These are phyloP conservation scores for Scaptomyza tumidula DNA, from an alignment of 2,888 invertebrate genomes.

Conservation along the genomic window DNA sequence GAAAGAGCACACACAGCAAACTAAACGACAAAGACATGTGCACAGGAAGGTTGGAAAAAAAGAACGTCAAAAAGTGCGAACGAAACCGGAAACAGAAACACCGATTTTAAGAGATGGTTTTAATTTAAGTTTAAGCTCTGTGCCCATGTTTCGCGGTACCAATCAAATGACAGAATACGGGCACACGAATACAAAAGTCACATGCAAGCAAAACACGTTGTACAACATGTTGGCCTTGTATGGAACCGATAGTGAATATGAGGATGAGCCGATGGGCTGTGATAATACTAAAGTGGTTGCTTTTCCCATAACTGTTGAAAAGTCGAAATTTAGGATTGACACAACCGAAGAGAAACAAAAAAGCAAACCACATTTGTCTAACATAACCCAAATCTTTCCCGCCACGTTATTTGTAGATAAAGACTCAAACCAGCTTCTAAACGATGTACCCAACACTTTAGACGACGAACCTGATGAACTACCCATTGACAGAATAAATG, in stretches of 20 bases:
- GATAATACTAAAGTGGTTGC: background rate
- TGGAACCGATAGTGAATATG: conserved; percentile 77
- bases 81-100: background rate
- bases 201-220: conserved; percentile 63
- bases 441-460: conserved; percentile 31
- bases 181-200: conserved; percentile 51
- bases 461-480: conserved; percentile 74
- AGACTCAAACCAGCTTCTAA: background rate
- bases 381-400: background rate
- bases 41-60: conserved; percentile 1
- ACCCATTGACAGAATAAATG: conserved; percentile 60
- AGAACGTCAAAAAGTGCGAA: background rate
- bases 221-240: conserved; percentile 80
- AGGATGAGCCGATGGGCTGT: conserved; percentile 15
- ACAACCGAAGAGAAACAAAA: background rate
- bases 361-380: background rate
- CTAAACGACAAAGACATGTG: conserved; percentile 6
- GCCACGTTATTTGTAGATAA: background rate
- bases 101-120: background rate
- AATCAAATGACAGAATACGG: conserved; percentile 64
- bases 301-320: background rate
- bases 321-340: background rate
- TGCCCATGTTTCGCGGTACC: conserved; percentile 76
- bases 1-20: conserved; percentile 20
- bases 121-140: conserved; percentile 1